Conservation (phyloP, 1,140 invertebrate species). For the Caerostris darwini region DNA sequence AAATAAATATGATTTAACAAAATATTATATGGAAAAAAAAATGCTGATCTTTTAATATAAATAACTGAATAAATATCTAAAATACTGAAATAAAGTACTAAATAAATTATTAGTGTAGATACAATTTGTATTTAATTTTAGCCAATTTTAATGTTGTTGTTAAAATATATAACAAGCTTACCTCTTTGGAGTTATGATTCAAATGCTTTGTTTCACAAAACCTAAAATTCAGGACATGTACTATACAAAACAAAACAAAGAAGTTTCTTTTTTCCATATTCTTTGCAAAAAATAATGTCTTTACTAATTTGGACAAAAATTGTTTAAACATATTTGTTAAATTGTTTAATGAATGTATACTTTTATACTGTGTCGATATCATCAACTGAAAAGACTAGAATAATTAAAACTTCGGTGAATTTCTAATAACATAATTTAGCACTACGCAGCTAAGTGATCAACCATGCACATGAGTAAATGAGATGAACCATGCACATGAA, state of each 20-base stretch:
- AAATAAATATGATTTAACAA: too few species aligned
- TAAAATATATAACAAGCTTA: not conserved
- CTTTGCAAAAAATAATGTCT: not conserved
- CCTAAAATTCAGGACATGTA: not conserved
- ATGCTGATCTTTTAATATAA: too few species aligned
- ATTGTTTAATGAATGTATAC: not conserved
- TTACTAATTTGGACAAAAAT: not conserved
- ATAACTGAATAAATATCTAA: too few species aligned
- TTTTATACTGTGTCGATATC: not conserved
- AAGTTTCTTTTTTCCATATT: not conserved
- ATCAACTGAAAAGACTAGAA: not conserved
- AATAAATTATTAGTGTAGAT: too few species aligned
- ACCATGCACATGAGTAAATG: not conserved
- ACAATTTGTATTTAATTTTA: too few species aligned
- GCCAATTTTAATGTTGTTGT: too few species aligned
- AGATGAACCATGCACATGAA: not conserved
- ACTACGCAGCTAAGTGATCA: not conserved
- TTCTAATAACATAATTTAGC: not conserved
- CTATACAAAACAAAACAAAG: not conserved
- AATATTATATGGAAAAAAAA: too few species aligned
- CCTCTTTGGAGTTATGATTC: slow-evolving; percentile 6
- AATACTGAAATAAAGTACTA: too few species aligned
- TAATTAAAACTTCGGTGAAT: not conserved
- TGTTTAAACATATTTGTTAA: not conserved
- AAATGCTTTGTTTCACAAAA: not conserved